These are phyloP conservation scores for Varanus salvator DNA, from an alignment of 2,113 vertebrate species.

Conservation along the genomic window DNA sequence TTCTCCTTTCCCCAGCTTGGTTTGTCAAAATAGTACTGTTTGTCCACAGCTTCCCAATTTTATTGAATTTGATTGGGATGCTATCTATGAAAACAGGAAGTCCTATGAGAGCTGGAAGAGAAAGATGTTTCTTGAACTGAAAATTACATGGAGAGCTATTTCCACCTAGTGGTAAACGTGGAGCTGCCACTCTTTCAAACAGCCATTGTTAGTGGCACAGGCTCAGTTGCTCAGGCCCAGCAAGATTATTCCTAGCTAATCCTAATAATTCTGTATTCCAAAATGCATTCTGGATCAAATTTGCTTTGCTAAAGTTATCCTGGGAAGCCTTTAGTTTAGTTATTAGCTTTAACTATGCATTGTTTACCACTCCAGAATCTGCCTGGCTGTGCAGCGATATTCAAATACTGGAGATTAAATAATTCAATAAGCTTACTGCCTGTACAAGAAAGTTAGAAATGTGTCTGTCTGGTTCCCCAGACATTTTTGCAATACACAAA, in stretches of 20 bases:
- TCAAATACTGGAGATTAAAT: no score
- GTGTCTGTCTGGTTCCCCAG: background rate
- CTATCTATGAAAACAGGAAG: background rate
- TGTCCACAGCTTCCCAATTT: accelerated
- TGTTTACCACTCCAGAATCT: no score
- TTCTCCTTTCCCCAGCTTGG: background rate
- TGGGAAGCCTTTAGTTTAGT: no score
- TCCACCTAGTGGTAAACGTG: constrained; percentile 34
- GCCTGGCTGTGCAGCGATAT: no score
- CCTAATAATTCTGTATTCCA: background rate
- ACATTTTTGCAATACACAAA: background rate
- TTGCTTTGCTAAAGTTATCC: no score
- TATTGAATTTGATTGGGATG: background rate
- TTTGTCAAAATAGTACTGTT: background rate
- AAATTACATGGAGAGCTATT: constrained; percentile 20
- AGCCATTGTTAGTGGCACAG: background rate
- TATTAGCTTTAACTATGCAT: no score
- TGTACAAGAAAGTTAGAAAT: background rate
- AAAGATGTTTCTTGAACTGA: background rate
- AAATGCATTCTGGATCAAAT: background rate
- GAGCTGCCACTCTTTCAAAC: background rate
- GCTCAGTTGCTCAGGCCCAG: background rate
- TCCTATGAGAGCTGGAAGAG: background rate
- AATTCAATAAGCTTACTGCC: background rate
- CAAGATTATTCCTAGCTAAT: no score